Conservation (phyloP, 2,888 invertebrate genomes). For the Exephanes ischioxanthus region DNA sequence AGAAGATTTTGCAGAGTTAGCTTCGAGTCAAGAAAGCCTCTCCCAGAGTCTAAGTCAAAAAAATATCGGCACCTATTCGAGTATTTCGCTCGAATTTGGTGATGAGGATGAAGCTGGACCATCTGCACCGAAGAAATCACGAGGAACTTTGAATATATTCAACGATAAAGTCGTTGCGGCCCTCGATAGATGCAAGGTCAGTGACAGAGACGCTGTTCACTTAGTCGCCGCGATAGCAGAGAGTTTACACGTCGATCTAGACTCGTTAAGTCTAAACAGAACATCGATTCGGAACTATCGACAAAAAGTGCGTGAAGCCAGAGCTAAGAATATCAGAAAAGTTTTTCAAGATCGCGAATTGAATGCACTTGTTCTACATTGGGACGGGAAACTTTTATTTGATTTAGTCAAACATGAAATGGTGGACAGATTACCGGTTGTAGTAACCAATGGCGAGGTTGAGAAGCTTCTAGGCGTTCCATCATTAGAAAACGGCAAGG, state of each 20-base stretch:
- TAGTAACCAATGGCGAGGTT: constrained; percentile 62
- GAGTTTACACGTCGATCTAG: constrained; percentile 52
- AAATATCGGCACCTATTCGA: constrained; percentile 65
- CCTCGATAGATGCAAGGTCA: constrained; percentile 54
- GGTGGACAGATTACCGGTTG: constrained; percentile 70
- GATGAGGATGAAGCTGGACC: constrained; percentile 58
- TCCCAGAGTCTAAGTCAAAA: constrained; percentile 58
- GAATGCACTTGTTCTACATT: constrained; percentile 70
- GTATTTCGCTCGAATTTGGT: constrained; percentile 48
- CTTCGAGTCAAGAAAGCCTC: constrained; percentile 33
- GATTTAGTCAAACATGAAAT: constrained; percentile 50
- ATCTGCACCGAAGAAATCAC: constrained; percentile 40
- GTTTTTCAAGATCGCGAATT: constrained; percentile 62
- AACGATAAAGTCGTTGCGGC: constrained; percentile 55
- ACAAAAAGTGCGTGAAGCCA: constrained; percentile 60
- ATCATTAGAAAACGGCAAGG: constrained; percentile 60
- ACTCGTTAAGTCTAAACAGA: constrained; percentile 58
- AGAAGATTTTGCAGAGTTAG: constrained; percentile 33
- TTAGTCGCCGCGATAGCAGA: constrained; percentile 64
- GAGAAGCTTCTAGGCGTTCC: constrained; percentile 70
- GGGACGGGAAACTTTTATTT: constrained; percentile 73
- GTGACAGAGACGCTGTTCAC: constrained; percentile 66
- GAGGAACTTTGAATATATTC: constrained; percentile 55
- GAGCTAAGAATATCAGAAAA: constrained; percentile 62
- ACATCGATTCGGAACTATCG: constrained; percentile 67